A percentile compares a stretch with the other conserved stretches of the same genome.
Conservation (phyloP, 2,113 vertebrate genomes). For the Saiga tatarica region DNA sequence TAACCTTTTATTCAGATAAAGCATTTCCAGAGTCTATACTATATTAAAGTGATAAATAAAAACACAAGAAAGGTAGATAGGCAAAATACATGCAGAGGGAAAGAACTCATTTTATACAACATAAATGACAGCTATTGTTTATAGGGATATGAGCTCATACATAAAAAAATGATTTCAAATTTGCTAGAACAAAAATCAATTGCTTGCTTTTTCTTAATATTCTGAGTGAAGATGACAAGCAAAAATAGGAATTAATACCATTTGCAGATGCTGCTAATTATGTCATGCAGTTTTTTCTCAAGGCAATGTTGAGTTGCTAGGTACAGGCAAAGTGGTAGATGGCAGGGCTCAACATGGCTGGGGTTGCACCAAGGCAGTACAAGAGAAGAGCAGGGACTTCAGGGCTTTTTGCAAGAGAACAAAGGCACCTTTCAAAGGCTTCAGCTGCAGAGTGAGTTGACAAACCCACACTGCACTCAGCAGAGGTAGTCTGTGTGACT, state of each 20-base stretch:
- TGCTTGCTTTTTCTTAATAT: constrained; percentile 2
- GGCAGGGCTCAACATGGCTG: background rate
- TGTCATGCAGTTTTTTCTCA: background rate
- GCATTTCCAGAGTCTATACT: background rate
- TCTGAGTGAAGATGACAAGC: background rate
- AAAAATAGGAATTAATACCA: background rate
- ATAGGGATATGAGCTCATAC: background rate
- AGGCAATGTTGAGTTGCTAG: background rate
- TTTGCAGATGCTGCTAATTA: background rate
- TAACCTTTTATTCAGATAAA: constrained; percentile 11
- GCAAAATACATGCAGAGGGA: background rate
- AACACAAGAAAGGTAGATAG: background rate
- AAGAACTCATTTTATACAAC: background rate
- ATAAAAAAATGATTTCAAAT: background rate
- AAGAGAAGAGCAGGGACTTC: background rate
- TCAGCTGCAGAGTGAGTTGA: background rate
- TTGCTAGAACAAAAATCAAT: background rate
- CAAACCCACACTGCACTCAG: background rate
- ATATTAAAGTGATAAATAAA: background rate
- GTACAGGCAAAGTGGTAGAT: background rate
- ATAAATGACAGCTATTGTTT: background rate
- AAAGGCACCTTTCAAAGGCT: background rate
- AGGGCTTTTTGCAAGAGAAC: background rate
- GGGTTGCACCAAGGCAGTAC: background rate
- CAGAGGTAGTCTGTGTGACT: background rate